Evolutionary conservation across 1,140 invertebrate species (phyloP).

Genomic region (Cydia amplana): DNA sequence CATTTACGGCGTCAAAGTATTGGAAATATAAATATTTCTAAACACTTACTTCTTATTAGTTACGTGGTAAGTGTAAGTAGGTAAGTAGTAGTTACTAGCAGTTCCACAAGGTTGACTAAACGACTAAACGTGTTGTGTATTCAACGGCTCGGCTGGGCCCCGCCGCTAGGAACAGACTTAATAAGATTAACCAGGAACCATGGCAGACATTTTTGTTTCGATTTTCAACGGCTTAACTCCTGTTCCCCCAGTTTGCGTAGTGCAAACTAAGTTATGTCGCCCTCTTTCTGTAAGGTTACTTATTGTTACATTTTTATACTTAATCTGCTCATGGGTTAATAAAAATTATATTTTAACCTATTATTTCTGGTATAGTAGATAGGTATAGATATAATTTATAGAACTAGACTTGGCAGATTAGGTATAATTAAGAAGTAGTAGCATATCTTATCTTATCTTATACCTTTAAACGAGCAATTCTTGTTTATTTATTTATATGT

Average conservation of each 20-base stretch:
- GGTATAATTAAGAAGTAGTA: no score
- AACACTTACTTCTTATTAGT: background rate
- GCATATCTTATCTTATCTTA: no score
- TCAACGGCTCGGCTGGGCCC: background rate
- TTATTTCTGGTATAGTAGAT: no score
- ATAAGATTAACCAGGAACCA: constrained; percentile 31
- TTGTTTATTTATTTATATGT: no score
- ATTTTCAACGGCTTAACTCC: constrained; percentile 30
- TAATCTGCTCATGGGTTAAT: background rate
- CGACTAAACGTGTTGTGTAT: constrained; percentile 8
- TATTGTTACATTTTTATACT: background rate
- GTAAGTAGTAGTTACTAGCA: background rate
- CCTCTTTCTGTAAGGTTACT: background rate
- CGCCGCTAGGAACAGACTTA: constrained; percentile 23
- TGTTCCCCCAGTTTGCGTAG: constrained; percentile 18
- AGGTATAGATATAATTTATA: no score
- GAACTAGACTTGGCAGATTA: no score
- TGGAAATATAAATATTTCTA: no score
- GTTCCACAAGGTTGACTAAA: background rate
- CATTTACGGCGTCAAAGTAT: no score
- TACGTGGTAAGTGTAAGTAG: background rate
- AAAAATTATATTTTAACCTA: no score
- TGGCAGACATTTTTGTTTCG: constrained; percentile 29
- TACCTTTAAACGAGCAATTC: no score
- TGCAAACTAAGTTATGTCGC: constrained; percentile 24